Base-by-base conservation (phyloP, 2,888 invertebrate genomes). In the Danaus chrysippus region DNA sequence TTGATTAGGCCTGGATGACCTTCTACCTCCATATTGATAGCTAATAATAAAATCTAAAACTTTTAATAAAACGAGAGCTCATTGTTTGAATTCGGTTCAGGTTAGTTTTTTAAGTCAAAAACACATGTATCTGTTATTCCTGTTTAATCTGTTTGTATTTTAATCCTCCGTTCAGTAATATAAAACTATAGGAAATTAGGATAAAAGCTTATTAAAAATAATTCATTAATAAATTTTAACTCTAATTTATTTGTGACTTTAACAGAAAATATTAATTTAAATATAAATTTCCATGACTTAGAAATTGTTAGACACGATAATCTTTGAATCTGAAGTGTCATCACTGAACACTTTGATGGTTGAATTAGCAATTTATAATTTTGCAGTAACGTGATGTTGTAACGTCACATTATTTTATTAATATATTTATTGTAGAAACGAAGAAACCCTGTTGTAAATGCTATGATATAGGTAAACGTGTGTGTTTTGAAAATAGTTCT, bases 1-100 rank as follows among this genome's bases (percentile, higher is more conserved):
- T 93, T 93, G 61, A 97, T 95, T 69, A 97, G 89, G 69, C 94
- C 95, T 42, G 85, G 90, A 73, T 79, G 72, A 56, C 82, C 82
- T 63, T 79, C 75, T 10, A 84, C 72, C 66, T 77, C 80, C 72
- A 70, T 70, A 64, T 68, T 64, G 58, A 53, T 63, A 58, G 3
- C 54, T 17, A 43, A 64, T 46, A 59, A 57, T 56, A 64, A 43
- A 62, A 62, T 66, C 56, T 5, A 46, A 58, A 61, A 62, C 58
- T 67, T 63, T 65, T 46, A 43, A 13, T 15, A 58, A 54, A 44
- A 44, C 42, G 34, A 42, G 59, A 59, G 49, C 12, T 49, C 46
- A 23, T 17, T 42, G 41, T 53, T 11, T 15, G 19, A 52, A 42
- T 10, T 46, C 44, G 11, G 10, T 8, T 53, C 60, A 44, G 59